Evolutionary conservation across 2,888 invertebrate genomes (phyloP).

Genomic region (Mesopsocus fuscifrons): DNA sequence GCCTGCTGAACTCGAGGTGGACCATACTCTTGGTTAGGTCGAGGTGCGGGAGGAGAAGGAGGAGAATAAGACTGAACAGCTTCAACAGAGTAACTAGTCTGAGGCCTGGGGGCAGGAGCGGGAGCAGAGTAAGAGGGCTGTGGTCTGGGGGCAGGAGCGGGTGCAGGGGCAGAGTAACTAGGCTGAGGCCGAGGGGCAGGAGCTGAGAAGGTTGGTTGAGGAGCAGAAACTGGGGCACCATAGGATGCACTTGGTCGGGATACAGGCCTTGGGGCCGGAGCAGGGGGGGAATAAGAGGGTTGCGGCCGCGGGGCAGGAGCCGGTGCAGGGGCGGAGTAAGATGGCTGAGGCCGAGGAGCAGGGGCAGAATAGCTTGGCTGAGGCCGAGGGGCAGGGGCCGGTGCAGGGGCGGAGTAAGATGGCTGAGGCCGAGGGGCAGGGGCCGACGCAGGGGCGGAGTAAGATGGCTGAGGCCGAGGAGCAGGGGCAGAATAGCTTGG

Average conservation of each 20-base stretch:
- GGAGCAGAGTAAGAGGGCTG: not conserved
- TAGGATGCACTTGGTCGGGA: not conserved
- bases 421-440: not conserved
- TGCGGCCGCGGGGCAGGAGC: not conserved
- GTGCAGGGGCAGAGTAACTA: not conserved
- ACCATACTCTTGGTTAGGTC: not conserved
- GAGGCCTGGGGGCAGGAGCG: not conserved
- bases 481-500: not conserved
- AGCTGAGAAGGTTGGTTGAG: not conserved
- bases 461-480: too few species aligned
- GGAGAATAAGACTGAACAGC: not conserved
- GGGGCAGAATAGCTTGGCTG: not conserved
- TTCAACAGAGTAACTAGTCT: not conserved
- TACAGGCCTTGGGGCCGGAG: conserved; percentile 5
- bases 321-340: not conserved
- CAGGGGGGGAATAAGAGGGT: not conserved
- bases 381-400: not conserved
- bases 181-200: not conserved
- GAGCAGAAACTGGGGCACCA: not conserved
- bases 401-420: not conserved
- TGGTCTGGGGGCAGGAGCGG: not conserved
- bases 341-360: not conserved
- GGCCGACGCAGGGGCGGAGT: not conserved
- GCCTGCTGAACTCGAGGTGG: not conserved
- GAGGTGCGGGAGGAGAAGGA: not conserved